phyloP scores from a whole-genome alignment of 2,888 invertebrate genomes.

The Maniola hyperantus region DNA sequence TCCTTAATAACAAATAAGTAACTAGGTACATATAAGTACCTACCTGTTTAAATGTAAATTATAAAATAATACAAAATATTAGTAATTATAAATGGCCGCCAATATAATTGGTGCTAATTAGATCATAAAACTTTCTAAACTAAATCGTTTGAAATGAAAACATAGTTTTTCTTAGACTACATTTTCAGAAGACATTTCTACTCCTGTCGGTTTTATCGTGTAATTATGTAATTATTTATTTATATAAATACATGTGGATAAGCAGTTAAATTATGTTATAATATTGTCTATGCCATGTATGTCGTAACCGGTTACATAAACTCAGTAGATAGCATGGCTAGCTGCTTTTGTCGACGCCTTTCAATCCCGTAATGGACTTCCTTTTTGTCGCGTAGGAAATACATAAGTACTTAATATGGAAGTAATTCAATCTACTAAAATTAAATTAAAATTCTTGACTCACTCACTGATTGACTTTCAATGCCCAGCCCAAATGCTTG shows the following conservation, averaged over 20 bases:
- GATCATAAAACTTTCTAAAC: background rate
- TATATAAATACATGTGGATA: constrained; percentile 1
- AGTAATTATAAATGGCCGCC: too few species aligned
- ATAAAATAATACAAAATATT: too few species aligned
- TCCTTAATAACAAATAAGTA: background rate
- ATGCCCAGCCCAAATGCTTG: too few species aligned
- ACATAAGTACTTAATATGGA: background rate
- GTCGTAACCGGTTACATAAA: constrained; percentile 12
- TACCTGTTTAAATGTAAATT: too few species aligned
- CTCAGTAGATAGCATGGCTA: constrained; percentile 4
- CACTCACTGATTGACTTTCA: too few species aligned
- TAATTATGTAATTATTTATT: background rate
- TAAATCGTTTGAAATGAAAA: background rate
- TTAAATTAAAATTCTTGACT: too few species aligned
- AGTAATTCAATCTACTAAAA: too few species aligned
- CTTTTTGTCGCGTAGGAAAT: constrained; percentile 7
- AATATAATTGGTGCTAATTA: background rate
- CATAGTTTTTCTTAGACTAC: too few species aligned
- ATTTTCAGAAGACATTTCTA: too few species aligned
- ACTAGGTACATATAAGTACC: too few species aligned
- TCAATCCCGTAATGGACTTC: constrained; percentile 21
- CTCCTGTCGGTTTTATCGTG: too few species aligned
- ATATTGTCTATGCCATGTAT: background rate
- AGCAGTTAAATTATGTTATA: constrained; percentile 12
- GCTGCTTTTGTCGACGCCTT: constrained; percentile 16